Base-by-base conservation (phyloP, 2,888 invertebrate species). In the Thelaira solivaga region DNA sequence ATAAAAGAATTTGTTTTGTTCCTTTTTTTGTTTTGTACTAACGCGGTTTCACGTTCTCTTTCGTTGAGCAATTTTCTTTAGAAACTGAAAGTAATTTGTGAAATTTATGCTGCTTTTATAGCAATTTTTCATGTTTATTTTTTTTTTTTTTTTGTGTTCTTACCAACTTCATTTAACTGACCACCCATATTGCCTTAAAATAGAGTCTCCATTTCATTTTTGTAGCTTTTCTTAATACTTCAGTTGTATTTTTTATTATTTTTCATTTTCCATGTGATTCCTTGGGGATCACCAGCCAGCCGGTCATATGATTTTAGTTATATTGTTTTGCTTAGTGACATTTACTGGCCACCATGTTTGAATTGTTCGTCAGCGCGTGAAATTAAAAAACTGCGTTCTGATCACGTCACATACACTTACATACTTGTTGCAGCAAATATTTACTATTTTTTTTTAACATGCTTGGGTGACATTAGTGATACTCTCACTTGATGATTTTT, bases 21-120 rank as follows among this genome's bases (percentile, higher is more conserved):
- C 8, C 45, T 47, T 20, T 26, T 10, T 18, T 47, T 13, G 43
- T 47, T 59, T 49, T 36, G n/a, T 26, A 18, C 64, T n/a, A 34
- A 55, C n/a, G 13, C 71, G 65, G 79, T 80, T 51, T 36, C 55
- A 55, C 57, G 73, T 73, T 77, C 65, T 67, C 45, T 55, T 65
- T 65, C 73, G 59, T 55, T 67, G 49, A 34, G 78, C 74, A 84
- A 81, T 81, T 81, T 81, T 82, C 82, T 81, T 81, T 81, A 80
- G 84, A 85, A 86, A 86, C 87, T 87, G 85, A 86, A 86, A 86
- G 85, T 85, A 82, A 64, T 80, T 77, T 73, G 59, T 62, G 43
- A 82, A 80, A 81, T 81, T 80, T 80, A 81, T 81, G 81, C 80
- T n/a, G 83, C 84, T 86, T 86, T 86, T 86, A 86, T 86, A 86